Base-by-base conservation (phyloP, 2,797 vertebrate species). In the Enteromius viviparus region DNA sequence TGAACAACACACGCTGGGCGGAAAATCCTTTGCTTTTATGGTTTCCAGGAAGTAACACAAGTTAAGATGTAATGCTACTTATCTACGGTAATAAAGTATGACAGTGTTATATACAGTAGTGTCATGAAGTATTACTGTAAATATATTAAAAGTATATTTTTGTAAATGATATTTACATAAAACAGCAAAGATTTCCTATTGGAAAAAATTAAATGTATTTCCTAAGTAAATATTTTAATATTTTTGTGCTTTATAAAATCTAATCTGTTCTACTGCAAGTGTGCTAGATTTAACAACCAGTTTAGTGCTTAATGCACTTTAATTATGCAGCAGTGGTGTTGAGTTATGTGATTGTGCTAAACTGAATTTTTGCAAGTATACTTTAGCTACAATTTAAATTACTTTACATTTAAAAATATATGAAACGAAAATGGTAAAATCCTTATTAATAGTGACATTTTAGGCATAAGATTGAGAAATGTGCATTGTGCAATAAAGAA, bases 31-130 rank as follows among this genome's bases (percentile, higher is more conserved):
- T 0, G n/a, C 23, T 40, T 76, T 66, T 76, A 53, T 69, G 32
- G 26, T 45, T 75, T 45, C 23, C 34, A 77, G 75, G 21, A 75
- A 75, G 42, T 49, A 42, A 42, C 11, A 7, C 10, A 80, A 40
- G 55, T 64, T 53, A 29, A n/a, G 62, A 76, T 82, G 3, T 40
- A 19, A 34, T 8, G 6, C 0, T 4, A 55, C 62, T 55, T 76
- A 68, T 76, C 80, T 40, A 12, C n/a, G 23, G 58, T 81, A 64
- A 58, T 76, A 76, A 58, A 32, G 37, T 45, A 19, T 45, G 34
- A 58, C 17, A 23, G 49, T 69, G 60, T 55, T n/a, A 55, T 75
- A 70, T 26, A 40, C 37, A 40, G 37, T 40, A 55, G 11, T 45
- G 37, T 72, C 15, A 21, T 53, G 21, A 55, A 10, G 6, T 64